Base-by-base conservation (phyloP, 2,888 invertebrate species). In the Ferdinandea cuprea region DNA sequence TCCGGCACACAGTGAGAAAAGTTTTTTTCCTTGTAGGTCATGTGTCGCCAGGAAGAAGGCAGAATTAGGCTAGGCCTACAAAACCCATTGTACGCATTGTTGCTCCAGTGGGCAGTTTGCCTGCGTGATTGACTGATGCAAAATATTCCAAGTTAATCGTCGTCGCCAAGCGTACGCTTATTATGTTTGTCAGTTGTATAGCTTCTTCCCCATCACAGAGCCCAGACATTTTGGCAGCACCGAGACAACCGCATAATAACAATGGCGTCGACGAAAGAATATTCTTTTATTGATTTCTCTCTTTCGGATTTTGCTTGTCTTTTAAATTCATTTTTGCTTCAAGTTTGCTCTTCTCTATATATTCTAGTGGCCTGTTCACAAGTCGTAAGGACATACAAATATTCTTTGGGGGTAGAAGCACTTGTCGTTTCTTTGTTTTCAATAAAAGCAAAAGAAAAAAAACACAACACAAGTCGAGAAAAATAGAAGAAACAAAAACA, bases 221-320 rank as follows among this genome's bases (percentile, higher is more conserved):
- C 54, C 71, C 81, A 83, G 77, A 83, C 81, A 83, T 83, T 77
- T 83, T 83, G 81, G 81, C 81, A 83, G 56, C 81, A 77, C 42
- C 48, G 56, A 77, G 72, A 77, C 77, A 68, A 72, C 77, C 81
- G 77, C 81, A 83, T 77, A 83, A 83, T 83, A 83, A 77, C 71
- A 83, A 77, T 77, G 81, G 77, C 81, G 81, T 77, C 81, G 35
- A 54, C 81, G 35, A 54, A 54, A 66, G 72, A 77, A 66, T 40
- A 61, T 68, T 68, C 48, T 61, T 72, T 66, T 77, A 77, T 83
- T 66, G 77, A 77, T 83, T 83, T 77, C 42, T 25, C 42, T 32
- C 17, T 19, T 80, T 58, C 19, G 48, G 40, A 68, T 73, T 73
- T 73, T 46, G 19, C 72, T 73, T 72, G 65, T 79, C 52, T 58